Base-by-base conservation (phyloP, 2,797 vertebrate species). In the Anguilla anguilla region DNA sequence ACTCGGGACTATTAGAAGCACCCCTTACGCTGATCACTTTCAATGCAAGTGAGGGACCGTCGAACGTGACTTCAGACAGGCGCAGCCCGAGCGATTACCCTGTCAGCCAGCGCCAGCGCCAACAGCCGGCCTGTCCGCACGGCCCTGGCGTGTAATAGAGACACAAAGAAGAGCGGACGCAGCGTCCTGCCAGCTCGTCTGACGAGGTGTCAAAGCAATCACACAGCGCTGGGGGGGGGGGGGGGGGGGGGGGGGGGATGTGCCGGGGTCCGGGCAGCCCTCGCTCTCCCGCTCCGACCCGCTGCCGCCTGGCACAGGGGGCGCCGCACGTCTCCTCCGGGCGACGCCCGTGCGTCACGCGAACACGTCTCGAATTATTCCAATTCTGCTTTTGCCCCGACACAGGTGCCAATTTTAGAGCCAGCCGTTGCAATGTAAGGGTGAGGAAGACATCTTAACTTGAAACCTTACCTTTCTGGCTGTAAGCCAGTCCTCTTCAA, bases 401-500 rank as follows among this genome's bases (percentile, higher is more conserved):
- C 64, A 6, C 43, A 46, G 43, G 43, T 28, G 64, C n/a, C 5
- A 69, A 69, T 28, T 28, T 69, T 28, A 69, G 25, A 28, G 25
- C 64, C 64, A 69, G 69, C 25, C 25, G 57, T 69, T 6, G 64
- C 64, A 59, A 59, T 5, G 57, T 43, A 77, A 77, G 7, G 22
- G 43, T 82, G 4, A 9, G 79, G 79, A 7, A n/a, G 9, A n/a
- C 6, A n/a, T 82, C 25, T 25, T 77, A 43, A 43, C 39, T 39
- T 77, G 74, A 17, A 67, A 39, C 85, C 93, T 97, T 96, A 99
- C 99, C 97, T 98, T 99, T 96, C 99, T 99, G 86, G 95, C 96
- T 87, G 97, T 94, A 11, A 98, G 94, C 93, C 97, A 97, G 92
- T 99, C 98, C 87, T 99, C 99, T 91, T 96, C 97, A 89, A 99